Evolutionary conservation across 2,113 vertebrate genomes (phyloP).

Genomic region (Ageneiosus marmoratus): DNA sequence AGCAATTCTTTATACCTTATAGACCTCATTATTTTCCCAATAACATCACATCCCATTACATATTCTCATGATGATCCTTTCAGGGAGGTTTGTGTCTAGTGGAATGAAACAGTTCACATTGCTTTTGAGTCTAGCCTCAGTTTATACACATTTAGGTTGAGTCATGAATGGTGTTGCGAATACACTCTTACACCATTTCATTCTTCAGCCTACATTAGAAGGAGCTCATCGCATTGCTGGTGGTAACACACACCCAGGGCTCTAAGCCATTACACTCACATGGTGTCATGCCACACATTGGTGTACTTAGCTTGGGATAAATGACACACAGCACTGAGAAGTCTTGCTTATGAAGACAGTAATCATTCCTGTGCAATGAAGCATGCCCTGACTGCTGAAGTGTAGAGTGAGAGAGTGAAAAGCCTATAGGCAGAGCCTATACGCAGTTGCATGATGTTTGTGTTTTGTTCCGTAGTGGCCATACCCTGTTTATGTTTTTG

Average conservation of each 20-base stretch:
- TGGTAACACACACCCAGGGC: neutral
- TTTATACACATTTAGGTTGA: conserved; percentile 9
- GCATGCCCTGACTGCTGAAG: neutral
- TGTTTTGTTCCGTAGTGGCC: neutral
- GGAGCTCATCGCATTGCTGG: neutral
- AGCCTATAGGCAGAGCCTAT: neutral
- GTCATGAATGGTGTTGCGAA: conserved; percentile 4
- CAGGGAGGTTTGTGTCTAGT: neutral
- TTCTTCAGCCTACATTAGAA: neutral
- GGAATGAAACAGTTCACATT: neutral
- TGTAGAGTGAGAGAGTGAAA: neutral
- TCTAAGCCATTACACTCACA: conserved; percentile 13
- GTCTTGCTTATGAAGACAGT: conserved; percentile 12
- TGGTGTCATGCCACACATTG: neutral
- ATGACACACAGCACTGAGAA: conserved; percentile 14
- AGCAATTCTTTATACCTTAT: neutral
- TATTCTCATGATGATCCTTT: neutral
- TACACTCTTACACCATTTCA: neutral
- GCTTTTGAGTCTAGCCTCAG: neutral
- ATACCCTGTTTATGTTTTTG: conserved; percentile 5
- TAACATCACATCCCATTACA: neutral
- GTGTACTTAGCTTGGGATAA: neutral
- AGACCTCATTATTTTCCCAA: neutral
- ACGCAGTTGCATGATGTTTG: neutral
- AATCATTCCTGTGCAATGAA: neutral